Conservation (phyloP, 2,113 vertebrate species). For the Poecile atricapillus region DNA sequence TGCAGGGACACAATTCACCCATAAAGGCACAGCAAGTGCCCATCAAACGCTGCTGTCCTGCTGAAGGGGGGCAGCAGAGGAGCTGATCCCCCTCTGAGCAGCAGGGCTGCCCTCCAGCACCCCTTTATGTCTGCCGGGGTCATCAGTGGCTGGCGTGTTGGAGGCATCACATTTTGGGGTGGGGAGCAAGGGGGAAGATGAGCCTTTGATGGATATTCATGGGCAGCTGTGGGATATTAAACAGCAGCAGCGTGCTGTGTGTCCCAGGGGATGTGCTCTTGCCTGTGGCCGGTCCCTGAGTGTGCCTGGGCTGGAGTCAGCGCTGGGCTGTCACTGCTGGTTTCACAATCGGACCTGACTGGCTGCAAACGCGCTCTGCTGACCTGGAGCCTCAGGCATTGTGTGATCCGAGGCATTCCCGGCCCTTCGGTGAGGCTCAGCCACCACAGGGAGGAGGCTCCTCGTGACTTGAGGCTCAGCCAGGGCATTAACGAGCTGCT, state of each 20-base stretch:
- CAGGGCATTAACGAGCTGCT: not conserved
- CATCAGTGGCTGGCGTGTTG: accelerated
- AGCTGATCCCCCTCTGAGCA: not conserved
- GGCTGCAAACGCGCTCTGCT: not conserved
- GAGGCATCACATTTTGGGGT: accelerated
- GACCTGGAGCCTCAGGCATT: not conserved
- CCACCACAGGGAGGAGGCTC: not conserved
- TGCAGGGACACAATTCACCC: not conserved
- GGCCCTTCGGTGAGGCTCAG: not conserved
- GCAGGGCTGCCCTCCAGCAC: not conserved
- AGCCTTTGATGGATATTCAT: not conserved
- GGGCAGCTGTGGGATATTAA: accelerated
- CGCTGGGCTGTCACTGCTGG: not conserved
- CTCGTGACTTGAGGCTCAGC: conserved; percentile 3
- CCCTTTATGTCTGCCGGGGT: accelerated
- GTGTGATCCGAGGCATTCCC: not conserved
- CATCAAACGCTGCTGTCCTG: not conserved
- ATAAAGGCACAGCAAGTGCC: not conserved
- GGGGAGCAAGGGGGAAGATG: not conserved
- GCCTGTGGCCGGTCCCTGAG: not conserved
- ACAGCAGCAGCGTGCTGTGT: not conserved
- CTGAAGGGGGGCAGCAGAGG: not conserved
- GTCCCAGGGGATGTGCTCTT: not conserved
- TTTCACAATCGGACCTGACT: not conserved
- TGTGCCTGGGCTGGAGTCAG: not conserved